These are phyloP conservation scores for Embiotoca jacksoni DNA, from an alignment of 2,113 vertebrate species.

Conservation along the genomic window DNA sequence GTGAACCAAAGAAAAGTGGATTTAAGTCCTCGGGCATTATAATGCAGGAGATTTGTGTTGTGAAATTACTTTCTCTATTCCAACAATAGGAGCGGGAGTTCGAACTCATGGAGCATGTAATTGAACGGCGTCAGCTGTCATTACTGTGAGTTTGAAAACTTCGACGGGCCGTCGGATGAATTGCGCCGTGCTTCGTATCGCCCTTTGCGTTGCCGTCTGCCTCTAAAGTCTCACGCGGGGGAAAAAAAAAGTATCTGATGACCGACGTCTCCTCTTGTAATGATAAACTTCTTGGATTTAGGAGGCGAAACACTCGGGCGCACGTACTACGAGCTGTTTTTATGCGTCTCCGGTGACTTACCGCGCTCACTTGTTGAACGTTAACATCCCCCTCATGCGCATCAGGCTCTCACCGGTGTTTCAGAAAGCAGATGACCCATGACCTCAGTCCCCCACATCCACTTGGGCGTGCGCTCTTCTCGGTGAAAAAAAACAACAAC, in stretches of 20 bases:
- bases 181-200: neutral
- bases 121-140: constrained; percentile 35
- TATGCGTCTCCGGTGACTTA: constrained; percentile 35
- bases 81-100: constrained; percentile 27
- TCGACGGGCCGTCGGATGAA: constrained; percentile 14
- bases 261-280: constrained; percentile 6
- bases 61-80: constrained; percentile 44
- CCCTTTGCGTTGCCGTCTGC: neutral
- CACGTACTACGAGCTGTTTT: constrained; percentile 22
- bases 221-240: neutral
- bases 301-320: constrained; percentile 23
- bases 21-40: constrained; percentile 39
- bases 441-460: neutral
- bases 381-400: constrained; percentile 1
- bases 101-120: constrained; percentile 43
- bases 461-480: constrained; percentile 16
- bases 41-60: constrained; percentile 34
- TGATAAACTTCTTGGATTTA: constrained; percentile 14
- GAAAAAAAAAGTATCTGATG: neutral
- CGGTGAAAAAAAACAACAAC: constrained; percentile 18
- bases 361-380: constrained; percentile 8
- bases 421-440: constrained; percentile 32
- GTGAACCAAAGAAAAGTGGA: constrained; percentile 43
- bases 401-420: constrained; percentile 12
- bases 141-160: constrained; percentile 17